A percentile compares a stretch with the other conserved stretches of the same genome.
These are phyloP conservation scores for Melipona quadrifasciata DNA, from an alignment of 1,140 invertebrate genomes.

Conservation along the genomic window DNA sequence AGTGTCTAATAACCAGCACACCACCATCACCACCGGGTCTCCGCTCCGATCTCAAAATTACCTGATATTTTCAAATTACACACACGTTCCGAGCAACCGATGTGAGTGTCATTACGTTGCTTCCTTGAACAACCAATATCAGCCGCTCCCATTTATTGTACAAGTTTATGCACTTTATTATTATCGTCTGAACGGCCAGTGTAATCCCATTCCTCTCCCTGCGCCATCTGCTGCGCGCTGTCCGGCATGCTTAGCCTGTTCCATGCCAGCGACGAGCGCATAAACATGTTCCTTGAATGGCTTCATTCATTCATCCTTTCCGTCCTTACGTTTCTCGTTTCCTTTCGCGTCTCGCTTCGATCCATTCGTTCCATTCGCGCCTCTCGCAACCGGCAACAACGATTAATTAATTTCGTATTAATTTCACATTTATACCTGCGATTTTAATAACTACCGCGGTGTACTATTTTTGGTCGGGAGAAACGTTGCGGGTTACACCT, in stretches of 20 bases:
- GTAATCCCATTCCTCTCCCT: conserved; percentile 49
- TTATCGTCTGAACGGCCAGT: conserved; percentile 58
- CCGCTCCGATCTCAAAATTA: conserved; percentile 24
- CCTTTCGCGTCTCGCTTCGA: conserved; percentile 15
- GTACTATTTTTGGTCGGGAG: too few species aligned
- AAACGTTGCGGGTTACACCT: too few species aligned
- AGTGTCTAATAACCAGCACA: conserved; percentile 2
- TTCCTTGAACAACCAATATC: conserved; percentile 5
- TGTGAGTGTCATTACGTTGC: conserved; percentile 33
- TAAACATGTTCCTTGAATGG: conserved; percentile 70
- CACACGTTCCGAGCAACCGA: conserved; percentile 29
- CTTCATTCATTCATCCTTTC: conserved; percentile 68
- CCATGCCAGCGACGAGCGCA: conserved; percentile 55
- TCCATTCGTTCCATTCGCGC: not conserved
- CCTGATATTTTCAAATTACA: conserved; percentile 37
- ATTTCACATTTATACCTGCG: not conserved
- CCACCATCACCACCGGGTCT: too few species aligned
- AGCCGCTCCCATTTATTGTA: conserved; percentile 44
- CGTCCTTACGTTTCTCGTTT: not conserved
- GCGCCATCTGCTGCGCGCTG: conserved; percentile 54
- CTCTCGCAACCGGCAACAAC: too few species aligned
- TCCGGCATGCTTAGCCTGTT: conserved; percentile 39
- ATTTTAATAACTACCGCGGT: not conserved
- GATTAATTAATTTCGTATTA: not conserved
- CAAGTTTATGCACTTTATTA: conserved; percentile 64